phyloP scores from a whole-genome alignment of 2,113 vertebrate genomes.

The Leptobrachium leishanense region DNA sequence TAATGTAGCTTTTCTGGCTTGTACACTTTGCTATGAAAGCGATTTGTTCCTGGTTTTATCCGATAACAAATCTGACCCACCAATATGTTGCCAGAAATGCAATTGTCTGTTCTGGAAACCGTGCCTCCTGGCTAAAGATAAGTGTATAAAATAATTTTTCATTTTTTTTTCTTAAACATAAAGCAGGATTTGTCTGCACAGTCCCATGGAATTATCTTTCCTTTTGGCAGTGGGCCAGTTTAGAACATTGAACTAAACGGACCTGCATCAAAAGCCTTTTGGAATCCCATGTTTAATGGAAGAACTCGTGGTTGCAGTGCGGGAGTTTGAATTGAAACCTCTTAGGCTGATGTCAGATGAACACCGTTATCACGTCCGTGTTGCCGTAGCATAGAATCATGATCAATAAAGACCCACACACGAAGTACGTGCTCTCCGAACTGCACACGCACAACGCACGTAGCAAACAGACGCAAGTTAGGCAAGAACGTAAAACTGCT shows the following conservation, averaged over 20 bases:
- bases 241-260: conserved; percentile 5
- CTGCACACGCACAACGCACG: too few relatives aligned
- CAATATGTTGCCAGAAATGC: neutral
- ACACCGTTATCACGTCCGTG: too few relatives aligned
- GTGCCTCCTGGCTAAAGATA: neutral
- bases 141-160: conserved; percentile 1
- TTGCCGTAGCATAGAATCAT: too few relatives aligned
- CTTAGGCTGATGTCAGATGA: too few relatives aligned
- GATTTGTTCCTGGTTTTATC: conserved; percentile 2
- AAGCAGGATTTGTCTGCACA: conserved; percentile 4
- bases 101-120: conserved; percentile 3
- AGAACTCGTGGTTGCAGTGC: too few relatives aligned
- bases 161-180: conserved; percentile 5
- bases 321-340: too few relatives aligned
- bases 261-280: too few relatives aligned
- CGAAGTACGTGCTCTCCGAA: too few relatives aligned
- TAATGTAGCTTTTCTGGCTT: conserved; percentile 24
- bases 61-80: conserved; percentile 24
- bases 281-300: too few relatives aligned
- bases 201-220: conserved; percentile 18
- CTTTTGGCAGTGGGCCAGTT: conserved; percentile 20
- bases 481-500: too few relatives aligned
- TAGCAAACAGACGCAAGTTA: too few relatives aligned
- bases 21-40: conserved; percentile 21
- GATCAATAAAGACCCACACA: too few relatives aligned